These are phyloP conservation scores for Parotocinclus haroldoi DNA, from an alignment of 2,797 vertebrate species.

Conservation along the genomic window DNA sequence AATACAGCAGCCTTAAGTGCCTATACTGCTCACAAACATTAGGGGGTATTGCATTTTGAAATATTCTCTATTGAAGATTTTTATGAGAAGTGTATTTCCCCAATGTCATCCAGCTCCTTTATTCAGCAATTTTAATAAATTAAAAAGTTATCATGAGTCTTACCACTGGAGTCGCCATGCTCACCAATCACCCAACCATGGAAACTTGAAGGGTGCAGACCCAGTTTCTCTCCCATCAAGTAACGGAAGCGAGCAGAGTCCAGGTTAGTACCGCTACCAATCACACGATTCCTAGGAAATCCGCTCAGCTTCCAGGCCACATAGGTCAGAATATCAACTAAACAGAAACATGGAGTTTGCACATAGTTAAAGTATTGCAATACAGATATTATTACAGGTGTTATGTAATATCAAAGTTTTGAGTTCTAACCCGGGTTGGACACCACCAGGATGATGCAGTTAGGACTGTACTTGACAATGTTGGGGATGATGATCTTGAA, in stretches of 20 bases:
- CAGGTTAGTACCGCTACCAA: conserved; percentile 94
- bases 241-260: conserved; percentile 95
- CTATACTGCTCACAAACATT: too few species aligned
- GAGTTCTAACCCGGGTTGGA: conserved; percentile 88
- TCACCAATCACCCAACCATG: conserved; percentile 94
- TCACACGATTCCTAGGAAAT: conserved; percentile 90
- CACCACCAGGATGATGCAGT: conserved; percentile 90
- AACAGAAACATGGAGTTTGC: not conserved
- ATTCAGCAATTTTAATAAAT: not conserved
- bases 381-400: too few species aligned
- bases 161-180: conserved; percentile 97
- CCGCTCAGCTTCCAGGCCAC: conserved; percentile 98
- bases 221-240: conserved; percentile 89
- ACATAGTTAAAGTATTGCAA: too few species aligned
- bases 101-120: too few species aligned
- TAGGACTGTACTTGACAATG: conserved; percentile 92
- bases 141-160: conserved; percentile 42
- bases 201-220: conserved; percentile 87
- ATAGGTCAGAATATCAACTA: conserved; percentile 95
- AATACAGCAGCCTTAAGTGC: too few species aligned
- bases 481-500: conserved; percentile 99
- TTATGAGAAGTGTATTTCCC: too few species aligned
- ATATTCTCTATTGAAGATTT: too few species aligned
- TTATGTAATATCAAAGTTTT: too few species aligned
- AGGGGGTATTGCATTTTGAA: too few species aligned